These are phyloP conservation scores for Eristalinus sepulchralis DNA, from an alignment of 2,888 invertebrate genomes.

Conservation along the genomic window DNA sequence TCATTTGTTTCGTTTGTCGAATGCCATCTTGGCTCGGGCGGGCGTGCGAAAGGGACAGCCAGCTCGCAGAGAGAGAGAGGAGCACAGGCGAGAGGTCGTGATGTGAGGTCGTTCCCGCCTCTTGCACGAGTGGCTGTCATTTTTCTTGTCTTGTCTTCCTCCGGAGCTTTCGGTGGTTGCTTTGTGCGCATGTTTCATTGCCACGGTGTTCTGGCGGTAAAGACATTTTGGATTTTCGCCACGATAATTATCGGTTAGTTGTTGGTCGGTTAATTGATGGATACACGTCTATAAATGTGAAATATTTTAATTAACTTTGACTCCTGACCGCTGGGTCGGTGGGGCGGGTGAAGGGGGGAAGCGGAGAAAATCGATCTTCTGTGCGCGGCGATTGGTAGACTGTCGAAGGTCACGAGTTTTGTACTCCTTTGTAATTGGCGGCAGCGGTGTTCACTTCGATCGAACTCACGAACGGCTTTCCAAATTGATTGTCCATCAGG, in stretches of 20 bases:
- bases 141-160: not conserved
- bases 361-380: not conserved
- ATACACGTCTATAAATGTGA: constrained; percentile 47
- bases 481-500: not conserved
- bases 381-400: constrained; percentile 26
- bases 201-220: constrained; percentile 24
- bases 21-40: constrained; percentile 55
- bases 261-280: constrained; percentile 58
- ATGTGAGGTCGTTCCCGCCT: constrained; percentile 68
- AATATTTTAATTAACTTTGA: constrained; percentile 59
- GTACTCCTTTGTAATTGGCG: constrained; percentile 38
- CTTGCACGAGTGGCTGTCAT: constrained; percentile 59
- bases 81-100: constrained; percentile 59
- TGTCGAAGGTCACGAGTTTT: constrained; percentile 51
- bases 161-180: constrained; percentile 41
- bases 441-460: not conserved
- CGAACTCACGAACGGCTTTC: not conserved
- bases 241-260: constrained; percentile 64
- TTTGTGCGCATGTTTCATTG: constrained; percentile 21
- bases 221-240: constrained; percentile 52
- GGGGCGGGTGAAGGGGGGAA: not conserved
- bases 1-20: constrained; percentile 63
- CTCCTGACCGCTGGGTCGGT: not conserved
- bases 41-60: not conserved
- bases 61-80: constrained; percentile 4